Base-by-base conservation (phyloP, 1,140 invertebrate genomes). In the Eurosta solidaginis region DNA sequence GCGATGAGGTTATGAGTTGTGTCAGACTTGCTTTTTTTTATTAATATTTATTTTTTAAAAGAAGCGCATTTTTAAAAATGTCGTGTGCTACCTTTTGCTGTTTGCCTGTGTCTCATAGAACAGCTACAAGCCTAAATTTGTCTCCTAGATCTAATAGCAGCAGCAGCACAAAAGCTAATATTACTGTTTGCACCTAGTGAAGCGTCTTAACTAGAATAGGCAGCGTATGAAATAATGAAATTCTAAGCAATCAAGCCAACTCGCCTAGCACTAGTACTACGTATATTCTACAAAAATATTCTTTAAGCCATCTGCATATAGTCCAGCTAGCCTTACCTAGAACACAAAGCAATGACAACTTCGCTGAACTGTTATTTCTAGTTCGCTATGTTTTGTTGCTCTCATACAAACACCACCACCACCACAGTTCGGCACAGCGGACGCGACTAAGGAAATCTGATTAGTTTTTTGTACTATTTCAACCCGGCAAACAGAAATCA, bases 391-490 rank as follows among this genome's bases (percentile, higher is more conserved):
- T n/a, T n/a, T n/a, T n/a, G n/a, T n/a, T n/a, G n/a, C n/a, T 5
- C 20, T 22, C 54, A 33, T 33, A 27, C 33, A 68, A 68, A 68
- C 59, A 40, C 36, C 33, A 40, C 40, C 40, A 20, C 33, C n/a
- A 6, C 12, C 33, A 68, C 6, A n/a, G n/a, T n/a, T n/a, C n/a
- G n/a, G n/a, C n/a, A 7, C 59, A 6, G 5, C 9, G 59, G 36
- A 36, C 17, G 4, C 17, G 14, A n/a, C 6, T 33, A 33, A 22
- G 0, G 3, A 33, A 68, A 20, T 2, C 59, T 68, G 59, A 68
- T 68, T 68, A 68, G 59, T 68, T 68, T 68, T 68, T 68, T 68
- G 59, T 68, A 40, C 59, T 68, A 68, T 68, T 68, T 68, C 20
- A 68, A 40, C 59, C 59, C 36, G 59, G 59, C 59, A 36, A 68